Evolutionary conservation across 1,140 invertebrate species (phyloP), one percentile per base, ranked within the genome.

Genomic region (Caenorhabditis brenneri): DNA sequence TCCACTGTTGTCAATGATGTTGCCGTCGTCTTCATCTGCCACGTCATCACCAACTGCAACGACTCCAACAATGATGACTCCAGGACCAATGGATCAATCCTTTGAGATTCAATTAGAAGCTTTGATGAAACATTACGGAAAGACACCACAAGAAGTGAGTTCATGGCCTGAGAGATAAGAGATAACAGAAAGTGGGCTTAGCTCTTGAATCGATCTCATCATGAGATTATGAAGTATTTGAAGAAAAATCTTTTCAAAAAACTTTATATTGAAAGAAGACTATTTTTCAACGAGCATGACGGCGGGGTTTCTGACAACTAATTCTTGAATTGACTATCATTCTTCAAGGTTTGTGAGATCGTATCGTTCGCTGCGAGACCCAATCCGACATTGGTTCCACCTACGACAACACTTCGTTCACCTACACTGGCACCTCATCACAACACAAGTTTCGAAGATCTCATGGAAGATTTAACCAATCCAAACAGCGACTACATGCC

Each of bases 81-180:
- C 53, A 12, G 27, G 27, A 42, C 36, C 39, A 24, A 46, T 60
- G 36, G 24, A 58, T 81, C 39, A 58, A 33, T 82, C 81, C 19
- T 82, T 82, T 24, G 81, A 82, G 74, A 27, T 46, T 7, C 81
- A 82, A 60, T 36, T 82, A 53, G 60, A 65, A 22, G 81, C 81
- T 4, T n/a, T 82, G 12, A 82, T 82, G 81, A 82, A 82, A 49
- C 39, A 24, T 6, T 60, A 82, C 46, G 81, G 81, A 24, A 82
- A 82, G 29, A 53, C 81, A 16, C 29, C 81, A 2, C 36, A 58
- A 31, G 81, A 82, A 9, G 81, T 82, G 10, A 22, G 36, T 24
- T 22, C 9, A 12, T 58, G n/a, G n/a, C n/a, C n/a, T n/a, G n/a
- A n/a, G n/a, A n/a, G n/a, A n/a, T n/a, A n/a, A n/a, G n/a, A n/a